These are phyloP conservation scores for Theristicus caerulescens DNA, from an alignment of 2,113 vertebrate genomes.

Conservation along the genomic window DNA sequence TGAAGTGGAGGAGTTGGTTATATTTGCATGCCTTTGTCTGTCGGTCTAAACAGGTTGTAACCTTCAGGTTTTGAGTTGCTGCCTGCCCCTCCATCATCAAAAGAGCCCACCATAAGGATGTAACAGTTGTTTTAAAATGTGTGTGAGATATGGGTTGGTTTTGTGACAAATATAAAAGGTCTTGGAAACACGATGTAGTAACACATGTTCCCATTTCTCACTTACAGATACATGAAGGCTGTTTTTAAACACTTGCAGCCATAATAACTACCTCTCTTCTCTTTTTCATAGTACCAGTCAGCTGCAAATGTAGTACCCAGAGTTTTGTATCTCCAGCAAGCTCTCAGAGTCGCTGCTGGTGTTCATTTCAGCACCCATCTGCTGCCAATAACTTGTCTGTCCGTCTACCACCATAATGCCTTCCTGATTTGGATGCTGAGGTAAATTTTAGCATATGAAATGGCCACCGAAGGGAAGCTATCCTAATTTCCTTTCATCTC, in stretches of 20 bases:
- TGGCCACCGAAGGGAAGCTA: background rate
- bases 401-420: background rate
- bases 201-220: background rate
- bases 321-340: background rate
- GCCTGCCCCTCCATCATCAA: background rate
- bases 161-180: background rate
- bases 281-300: background rate
- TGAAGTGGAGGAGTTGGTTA: background rate
- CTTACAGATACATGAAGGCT: background rate
- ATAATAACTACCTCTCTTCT: background rate
- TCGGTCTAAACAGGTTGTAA: background rate
- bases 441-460: background rate
- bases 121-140: background rate
- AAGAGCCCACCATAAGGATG: background rate
- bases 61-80: background rate
- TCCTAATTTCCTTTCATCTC: slow-evolving; percentile 13
- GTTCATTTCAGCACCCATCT: background rate
- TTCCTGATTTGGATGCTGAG: background rate
- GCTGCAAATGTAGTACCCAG: background rate
- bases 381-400: background rate
- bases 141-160: background rate
- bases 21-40: background rate
- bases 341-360: background rate
- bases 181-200: background rate
- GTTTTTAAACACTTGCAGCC: background rate